These are phyloP conservation scores for Lepisosteus osseus DNA, from an alignment of 2,113 vertebrate species.

Conservation along the genomic window DNA sequence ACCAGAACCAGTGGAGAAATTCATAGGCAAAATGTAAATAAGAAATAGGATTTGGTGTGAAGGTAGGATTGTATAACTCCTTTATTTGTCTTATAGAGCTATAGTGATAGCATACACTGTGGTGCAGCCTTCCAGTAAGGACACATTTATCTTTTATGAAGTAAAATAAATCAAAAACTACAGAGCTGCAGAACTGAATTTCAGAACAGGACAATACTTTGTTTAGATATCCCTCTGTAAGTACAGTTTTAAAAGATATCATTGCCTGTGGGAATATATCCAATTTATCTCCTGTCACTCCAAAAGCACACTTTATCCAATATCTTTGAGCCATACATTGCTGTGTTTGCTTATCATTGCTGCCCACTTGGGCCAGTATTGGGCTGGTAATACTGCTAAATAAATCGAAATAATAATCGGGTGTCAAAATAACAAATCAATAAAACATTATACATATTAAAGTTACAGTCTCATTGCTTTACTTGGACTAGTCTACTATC, in stretches of 20 bases:
- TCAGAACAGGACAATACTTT: neutral
- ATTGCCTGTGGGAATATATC: slow-evolving; percentile 9
- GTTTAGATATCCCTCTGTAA: slow-evolving; percentile 6
- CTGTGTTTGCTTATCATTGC: slow-evolving; percentile 20
- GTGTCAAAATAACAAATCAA: neutral
- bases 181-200: neutral
- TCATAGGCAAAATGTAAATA: slow-evolving; percentile 68
- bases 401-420: slow-evolving; percentile 16
- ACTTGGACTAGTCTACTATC: no score
- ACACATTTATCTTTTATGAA: neutral
- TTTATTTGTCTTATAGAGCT: neutral
- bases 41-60: slow-evolving; percentile 49
- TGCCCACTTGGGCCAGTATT: neutral
- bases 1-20: slow-evolving; percentile 52
- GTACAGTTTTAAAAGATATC: slow-evolving; percentile 2
- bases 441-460: slow-evolving; percentile 2
- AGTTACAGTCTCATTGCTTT: neutral
- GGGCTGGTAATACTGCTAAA: slow-evolving; percentile 15
- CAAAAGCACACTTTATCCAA: neutral
- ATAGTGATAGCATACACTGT: neutral
- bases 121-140: neutral
- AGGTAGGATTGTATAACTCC: no score
- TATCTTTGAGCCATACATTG: neutral
- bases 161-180: neutral
- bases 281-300: slow-evolving; percentile 16